Evolutionary conservation across 1,140 invertebrate species (phyloP).

Genomic region (Arion vulgaris): DNA sequence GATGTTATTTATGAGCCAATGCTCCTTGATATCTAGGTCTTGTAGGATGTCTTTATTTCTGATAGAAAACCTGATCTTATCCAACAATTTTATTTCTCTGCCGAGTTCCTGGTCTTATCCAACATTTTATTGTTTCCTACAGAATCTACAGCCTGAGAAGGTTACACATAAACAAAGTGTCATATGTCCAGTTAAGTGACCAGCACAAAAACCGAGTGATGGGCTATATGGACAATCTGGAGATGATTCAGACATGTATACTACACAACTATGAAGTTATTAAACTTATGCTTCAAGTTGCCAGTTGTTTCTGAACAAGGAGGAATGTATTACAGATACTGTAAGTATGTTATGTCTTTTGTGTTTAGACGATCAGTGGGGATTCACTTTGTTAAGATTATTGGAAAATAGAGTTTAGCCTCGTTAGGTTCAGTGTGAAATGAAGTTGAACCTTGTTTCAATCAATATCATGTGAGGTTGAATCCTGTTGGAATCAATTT

Average conservation of each 20-base stretch:
- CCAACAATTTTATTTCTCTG: no score
- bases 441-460: no score
- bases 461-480: no score
- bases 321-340: conserved; percentile 65
- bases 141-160: conserved; percentile 32
- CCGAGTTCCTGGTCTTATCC: no score
- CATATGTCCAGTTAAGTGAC: conserved; percentile 80
- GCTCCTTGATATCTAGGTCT: no score
- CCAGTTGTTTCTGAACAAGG: conserved; percentile 87
- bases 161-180: conserved; percentile 32
- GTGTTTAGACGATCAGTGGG: not conserved
- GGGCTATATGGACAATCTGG: conserved; percentile 84
- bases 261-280: conserved; percentile 89
- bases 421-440: no score
- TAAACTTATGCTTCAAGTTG: conserved; percentile 85
- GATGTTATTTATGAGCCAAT: no score
- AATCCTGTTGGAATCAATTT: no score
- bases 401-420: no score
- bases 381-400: no score
- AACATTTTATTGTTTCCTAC: not conserved
- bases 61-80: no score
- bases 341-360: conserved; percentile 37
- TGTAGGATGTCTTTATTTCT: no score
- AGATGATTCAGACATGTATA: conserved; percentile 83
- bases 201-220: conserved; percentile 84